These are phyloP conservation scores for Corythaeola cristata DNA, from an alignment of 2,113 vertebrate species.

Conservation along the genomic window DNA sequence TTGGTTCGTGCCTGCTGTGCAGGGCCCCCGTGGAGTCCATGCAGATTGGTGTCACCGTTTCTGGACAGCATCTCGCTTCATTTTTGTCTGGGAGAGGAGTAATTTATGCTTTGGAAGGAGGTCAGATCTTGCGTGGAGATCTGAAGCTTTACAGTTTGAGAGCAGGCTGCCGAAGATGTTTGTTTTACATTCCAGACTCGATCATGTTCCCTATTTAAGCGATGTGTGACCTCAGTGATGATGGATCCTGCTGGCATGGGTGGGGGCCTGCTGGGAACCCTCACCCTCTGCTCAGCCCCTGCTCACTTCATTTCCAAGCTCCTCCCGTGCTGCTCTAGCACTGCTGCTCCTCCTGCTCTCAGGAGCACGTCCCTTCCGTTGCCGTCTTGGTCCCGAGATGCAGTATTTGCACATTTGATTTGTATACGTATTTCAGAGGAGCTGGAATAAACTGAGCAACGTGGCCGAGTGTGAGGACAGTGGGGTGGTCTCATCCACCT, in stretches of 20 bases:
- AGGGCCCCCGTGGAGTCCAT: not conserved
- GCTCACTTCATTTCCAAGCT: slow-evolving; percentile 26
- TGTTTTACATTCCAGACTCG: not conserved
- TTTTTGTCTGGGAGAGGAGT: slow-evolving; percentile 61
- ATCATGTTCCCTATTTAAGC: slow-evolving; percentile 22
- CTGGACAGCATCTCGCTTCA: slow-evolving; percentile 49
- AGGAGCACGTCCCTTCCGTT: not conserved
- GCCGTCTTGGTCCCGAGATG: not conserved
- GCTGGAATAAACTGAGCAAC: slow-evolving; percentile 40
- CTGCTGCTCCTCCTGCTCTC: slow-evolving; percentile 45
- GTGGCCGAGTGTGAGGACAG: not conserved
- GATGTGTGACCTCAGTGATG: not conserved
- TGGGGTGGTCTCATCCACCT: not conserved
- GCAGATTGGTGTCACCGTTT: slow-evolving; percentile 62
- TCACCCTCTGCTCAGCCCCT: not conserved
- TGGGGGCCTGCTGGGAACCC: not conserved
- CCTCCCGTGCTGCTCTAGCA: slow-evolving; percentile 1
- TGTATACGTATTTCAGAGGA: slow-evolving; percentile 21
- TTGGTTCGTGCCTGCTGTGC: slow-evolving; percentile 18
- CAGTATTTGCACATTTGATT: slow-evolving; percentile 70
- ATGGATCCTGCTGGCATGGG: not conserved
- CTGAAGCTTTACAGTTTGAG: slow-evolving; percentile 43
- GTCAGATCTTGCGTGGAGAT: slow-evolving; percentile 15
- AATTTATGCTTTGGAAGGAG: slow-evolving; percentile 75
- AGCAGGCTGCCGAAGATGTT: slow-evolving; percentile 39